A percentile compares a stretch with the other conserved stretches of the same genome.
Evolutionary conservation across 1,140 invertebrate genomes (phyloP).

Genomic region (Tetragnatha versicolor): DNA sequence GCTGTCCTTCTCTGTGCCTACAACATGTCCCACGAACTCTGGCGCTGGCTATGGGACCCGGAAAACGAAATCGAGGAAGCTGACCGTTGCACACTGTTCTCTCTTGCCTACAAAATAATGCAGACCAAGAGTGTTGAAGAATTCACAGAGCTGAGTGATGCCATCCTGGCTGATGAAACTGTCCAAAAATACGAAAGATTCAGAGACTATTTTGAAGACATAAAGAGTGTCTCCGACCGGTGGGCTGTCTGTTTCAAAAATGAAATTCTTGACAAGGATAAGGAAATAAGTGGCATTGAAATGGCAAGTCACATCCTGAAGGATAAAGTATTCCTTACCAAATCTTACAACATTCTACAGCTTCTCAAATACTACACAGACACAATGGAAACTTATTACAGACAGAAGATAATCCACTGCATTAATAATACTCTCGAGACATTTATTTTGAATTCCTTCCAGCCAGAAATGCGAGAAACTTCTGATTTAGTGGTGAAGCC

Average conservation of each 20-base stretch:
- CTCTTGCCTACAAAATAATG: constrained; percentile 46
- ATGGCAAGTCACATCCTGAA: constrained; percentile 48
- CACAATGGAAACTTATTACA: constrained; percentile 51
- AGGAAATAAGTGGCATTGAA: constrained; percentile 43
- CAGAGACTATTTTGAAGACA: constrained; percentile 31
- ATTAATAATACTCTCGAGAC: constrained; percentile 45
- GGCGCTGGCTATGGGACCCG: constrained; percentile 40
- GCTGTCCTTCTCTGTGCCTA: constrained; percentile 45
- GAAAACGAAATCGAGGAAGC: constrained; percentile 32
- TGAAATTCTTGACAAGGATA: constrained; percentile 45
- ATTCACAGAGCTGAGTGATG: constrained; percentile 13
- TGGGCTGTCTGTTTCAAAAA: constrained; percentile 53
- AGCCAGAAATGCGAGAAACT: constrained; percentile 44
- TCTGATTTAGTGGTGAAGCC: constrained; percentile 3
- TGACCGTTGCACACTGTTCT: constrained; percentile 36
- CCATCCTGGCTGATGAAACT: constrained; percentile 4
- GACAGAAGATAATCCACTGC: constrained; percentile 42
- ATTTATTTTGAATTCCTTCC: constrained; percentile 21
- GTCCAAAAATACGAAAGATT: constrained; percentile 48
- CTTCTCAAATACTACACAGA: constrained; percentile 45
- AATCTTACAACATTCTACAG: constrained; percentile 45
- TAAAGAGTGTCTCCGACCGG: constrained; percentile 11
- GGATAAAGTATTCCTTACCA: constrained; percentile 48
- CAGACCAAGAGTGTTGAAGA: constrained; percentile 43
- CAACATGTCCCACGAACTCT: constrained; percentile 38